Evolutionary conservation across 2,888 invertebrate genomes (phyloP), one percentile per base, ranked within the genome.

Genomic region (Neoitamus cyanurus): DNA sequence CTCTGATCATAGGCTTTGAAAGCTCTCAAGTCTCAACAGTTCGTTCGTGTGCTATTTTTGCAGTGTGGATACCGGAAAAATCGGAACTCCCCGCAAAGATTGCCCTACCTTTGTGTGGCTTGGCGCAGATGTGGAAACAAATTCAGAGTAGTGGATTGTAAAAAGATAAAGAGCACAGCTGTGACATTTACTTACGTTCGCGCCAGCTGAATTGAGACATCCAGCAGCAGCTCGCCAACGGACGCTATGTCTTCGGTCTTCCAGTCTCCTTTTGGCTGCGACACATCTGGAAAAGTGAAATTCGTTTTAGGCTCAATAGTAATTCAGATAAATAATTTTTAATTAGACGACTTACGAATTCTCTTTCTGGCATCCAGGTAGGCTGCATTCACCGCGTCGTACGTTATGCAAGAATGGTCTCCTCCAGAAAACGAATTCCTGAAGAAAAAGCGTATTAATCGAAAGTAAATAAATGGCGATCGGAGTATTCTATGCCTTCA

Each of bases 351-450:
- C 96, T 96, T 93, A 97, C 97, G 93, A 89, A 97, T 96, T 92
- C 97, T 94, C 91, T 96, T 96, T 88, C 97, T 94, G 78, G 97
- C 97, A 90, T 97, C 96, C 87, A 96, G 91, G 92, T 97, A 97
- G 70, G 97, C 97, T 88, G 96, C 95, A 92, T 97, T 97, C 86
- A 97, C 94, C 82, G 97, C 96, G 88, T 97, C 97, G 90, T 96
- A 97, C 4, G 97, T 97, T 90, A 97, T 97, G 91, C 97, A 97
- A 86, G 95, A 95, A 87, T 95, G 94, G 80, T 95, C 94, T 46
- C 75, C 75, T 75, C 94, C 94, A 88, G 94, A 94, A 88, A 90
- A 91, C 30, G 89, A 89, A 84, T 88, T 88, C 85, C 91, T 91
- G 88, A 84, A 69, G 15, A 48, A 75, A 75, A 75, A 34, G 36